Evolutionary conservation across 2,113 vertebrate species (phyloP).

Genomic region (Microcebus griseorufus): DNA sequence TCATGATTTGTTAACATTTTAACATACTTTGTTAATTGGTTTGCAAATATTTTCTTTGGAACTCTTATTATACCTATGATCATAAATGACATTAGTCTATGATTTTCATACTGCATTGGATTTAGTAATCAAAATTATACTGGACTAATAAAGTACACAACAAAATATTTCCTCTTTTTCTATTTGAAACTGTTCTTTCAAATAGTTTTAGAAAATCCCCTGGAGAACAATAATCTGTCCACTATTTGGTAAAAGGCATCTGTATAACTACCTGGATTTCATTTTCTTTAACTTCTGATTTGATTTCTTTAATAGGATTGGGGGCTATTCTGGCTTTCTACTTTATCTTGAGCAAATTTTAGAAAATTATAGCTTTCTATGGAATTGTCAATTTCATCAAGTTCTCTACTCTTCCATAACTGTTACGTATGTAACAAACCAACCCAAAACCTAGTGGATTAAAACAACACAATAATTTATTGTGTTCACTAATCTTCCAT

Average conservation of each 20-base stretch:
- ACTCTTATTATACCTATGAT: neutral
- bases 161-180: neutral
- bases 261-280: neutral
- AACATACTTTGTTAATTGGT: neutral
- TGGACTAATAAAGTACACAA: neutral
- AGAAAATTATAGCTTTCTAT: neutral
- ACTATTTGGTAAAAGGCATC: neutral
- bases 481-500: conserved; percentile 9
- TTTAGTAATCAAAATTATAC: neutral
- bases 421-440: neutral
- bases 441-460: conserved; percentile 29
- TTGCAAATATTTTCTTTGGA: neutral
- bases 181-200: too few species aligned
- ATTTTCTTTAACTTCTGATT: neutral
- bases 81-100: neutral
- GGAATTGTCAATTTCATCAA: neutral
- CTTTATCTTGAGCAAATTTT: neutral
- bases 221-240: neutral
- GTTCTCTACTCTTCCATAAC: neutral
- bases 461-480: conserved; percentile 39
- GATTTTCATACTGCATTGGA: neutral
- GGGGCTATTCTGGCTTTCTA: neutral
- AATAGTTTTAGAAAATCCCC: too few species aligned
- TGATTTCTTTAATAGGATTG: neutral
- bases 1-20: neutral